phyloP scores from a whole-genome alignment of 2,888 invertebrate species.

The Anarsia innoxiella region DNA sequence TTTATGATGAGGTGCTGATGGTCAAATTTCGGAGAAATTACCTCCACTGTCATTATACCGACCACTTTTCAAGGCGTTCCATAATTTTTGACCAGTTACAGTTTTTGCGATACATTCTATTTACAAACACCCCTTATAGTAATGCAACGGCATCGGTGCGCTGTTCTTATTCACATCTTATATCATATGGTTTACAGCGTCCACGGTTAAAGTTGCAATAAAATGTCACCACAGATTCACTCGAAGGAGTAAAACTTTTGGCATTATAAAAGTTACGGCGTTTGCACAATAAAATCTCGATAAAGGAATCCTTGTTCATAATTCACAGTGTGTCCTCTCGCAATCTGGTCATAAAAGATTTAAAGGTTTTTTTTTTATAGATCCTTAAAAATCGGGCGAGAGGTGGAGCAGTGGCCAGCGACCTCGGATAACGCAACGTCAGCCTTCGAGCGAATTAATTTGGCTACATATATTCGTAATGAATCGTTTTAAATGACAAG shows the following conservation, averaged over 20 bases:
- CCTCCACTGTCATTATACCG: no score
- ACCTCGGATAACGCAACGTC: slow-evolving; percentile 42
- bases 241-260: slow-evolving; percentile 22
- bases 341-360: slow-evolving; percentile 36
- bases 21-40: no score
- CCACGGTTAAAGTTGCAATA: slow-evolving; percentile 27
- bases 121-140: no score
- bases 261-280: slow-evolving; percentile 43
- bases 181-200: slow-evolving; percentile 17
- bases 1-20: slow-evolving; percentile 4
- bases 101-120: no score
- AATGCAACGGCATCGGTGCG: no score
- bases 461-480: slow-evolving; percentile 34
- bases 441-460: slow-evolving; percentile 39
- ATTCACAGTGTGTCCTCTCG: slow-evolving; percentile 43
- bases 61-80: no score
- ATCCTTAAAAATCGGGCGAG: slow-evolving; percentile 29
- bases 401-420: no score
- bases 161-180: no score
- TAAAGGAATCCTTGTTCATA: slow-evolving; percentile 41
- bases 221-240: slow-evolving; percentile 17
- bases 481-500: slow-evolving; percentile 16
- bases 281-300: slow-evolving; percentile 36
- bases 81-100: no score
- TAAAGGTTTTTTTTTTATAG: slow-evolving; percentile 35